A percentile compares a stretch with the other conserved stretches of the same genome.
Evolutionary conservation across 30 jellyfish, hydroid and myxozoan species (phyloP).

Genomic region (Hydractinia symbiolongicarpus): DNA sequence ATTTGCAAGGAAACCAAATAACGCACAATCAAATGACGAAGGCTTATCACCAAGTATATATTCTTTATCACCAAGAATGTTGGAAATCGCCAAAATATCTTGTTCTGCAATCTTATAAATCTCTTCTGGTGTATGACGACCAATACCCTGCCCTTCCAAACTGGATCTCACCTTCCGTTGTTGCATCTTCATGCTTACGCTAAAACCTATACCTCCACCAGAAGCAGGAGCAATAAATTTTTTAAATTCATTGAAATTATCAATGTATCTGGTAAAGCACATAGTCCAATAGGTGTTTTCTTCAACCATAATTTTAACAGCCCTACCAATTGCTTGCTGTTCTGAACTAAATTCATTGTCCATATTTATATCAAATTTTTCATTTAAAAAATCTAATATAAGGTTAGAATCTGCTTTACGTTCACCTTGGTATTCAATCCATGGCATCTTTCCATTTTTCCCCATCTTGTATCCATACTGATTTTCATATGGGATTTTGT

Average conservation of each 20-base stretch:
- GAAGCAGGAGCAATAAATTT: constrained; percentile 48
- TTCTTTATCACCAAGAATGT: constrained; percentile 71
- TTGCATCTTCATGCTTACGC: constrained; percentile 58
- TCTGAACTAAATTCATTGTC: constrained; percentile 58
- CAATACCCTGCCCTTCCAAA: constrained; percentile 86
- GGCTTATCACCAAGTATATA: constrained; percentile 74
- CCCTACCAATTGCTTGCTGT: constrained; percentile 77
- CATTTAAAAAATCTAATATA: constrained; percentile 58
- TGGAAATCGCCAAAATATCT: constrained; percentile 80
- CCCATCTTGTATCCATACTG: constrained; percentile 73
- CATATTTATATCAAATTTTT: constrained; percentile 68
- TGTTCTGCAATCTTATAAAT: constrained; percentile 69
- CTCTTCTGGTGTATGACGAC: constrained; percentile 91
- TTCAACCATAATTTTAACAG: constrained; percentile 69
- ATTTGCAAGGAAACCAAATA: constrained; percentile 70
- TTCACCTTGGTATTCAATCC: constrained; percentile 97
- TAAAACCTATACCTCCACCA: constrained; percentile 54
- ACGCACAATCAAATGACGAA: constrained; percentile 68
- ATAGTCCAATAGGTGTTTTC: constrained; percentile 68
- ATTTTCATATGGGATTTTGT: constrained; percentile 83
- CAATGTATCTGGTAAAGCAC: constrained; percentile 50
- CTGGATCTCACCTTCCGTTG: constrained; percentile 68
- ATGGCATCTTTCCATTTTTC: constrained; percentile 91
- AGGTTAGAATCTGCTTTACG: constrained; percentile 75
- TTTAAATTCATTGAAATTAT: constrained; percentile 70